Percentiles rank a stretch among this genome's conserved stretches.
Conservation (phyloP, 2,797 vertebrate genomes). For the Cossypha niveicapilla region DNA sequence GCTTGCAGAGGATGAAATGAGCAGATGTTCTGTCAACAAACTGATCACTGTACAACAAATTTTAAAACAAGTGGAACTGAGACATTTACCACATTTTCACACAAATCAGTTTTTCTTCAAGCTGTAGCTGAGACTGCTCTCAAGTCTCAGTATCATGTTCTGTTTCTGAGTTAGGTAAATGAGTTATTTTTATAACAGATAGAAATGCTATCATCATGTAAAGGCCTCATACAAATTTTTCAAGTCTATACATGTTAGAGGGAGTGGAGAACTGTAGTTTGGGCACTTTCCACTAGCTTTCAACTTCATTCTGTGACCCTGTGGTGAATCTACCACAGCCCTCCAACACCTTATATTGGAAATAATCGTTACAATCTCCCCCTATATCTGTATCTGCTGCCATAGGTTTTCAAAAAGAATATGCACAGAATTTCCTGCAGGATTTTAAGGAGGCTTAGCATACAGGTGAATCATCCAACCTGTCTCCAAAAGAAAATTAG, state of each 20-base stretch:
- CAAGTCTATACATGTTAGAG: neutral
- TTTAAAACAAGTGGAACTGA: conserved; percentile 3
- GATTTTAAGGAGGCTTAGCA: neutral
- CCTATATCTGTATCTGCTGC: neutral
- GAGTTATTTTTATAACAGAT: neutral
- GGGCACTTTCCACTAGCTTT: neutral
- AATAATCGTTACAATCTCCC: neutral
- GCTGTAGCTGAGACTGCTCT: neutral
- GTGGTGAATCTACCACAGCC: neutral
- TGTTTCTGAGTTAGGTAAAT: neutral
- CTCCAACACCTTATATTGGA: neutral
- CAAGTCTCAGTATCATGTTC: neutral
- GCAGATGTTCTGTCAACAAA: conserved; percentile 61
- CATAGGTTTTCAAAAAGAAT: neutral
- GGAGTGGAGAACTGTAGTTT: neutral
- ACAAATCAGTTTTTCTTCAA: neutral
- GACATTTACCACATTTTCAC: conserved; percentile 2
- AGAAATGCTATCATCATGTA: neutral
- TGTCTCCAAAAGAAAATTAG: neutral
- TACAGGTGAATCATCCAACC: neutral
- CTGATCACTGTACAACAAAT: conserved; percentile 17
- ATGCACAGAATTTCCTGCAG: neutral
- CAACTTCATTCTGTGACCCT: neutral
- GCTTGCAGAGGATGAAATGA: conserved; percentile 50
- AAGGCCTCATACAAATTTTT: neutral